Evolutionary conservation across 2,888 invertebrate species (phyloP), one percentile per base, ranked within the genome.

Genomic region (Endotricha flammealis): DNA sequence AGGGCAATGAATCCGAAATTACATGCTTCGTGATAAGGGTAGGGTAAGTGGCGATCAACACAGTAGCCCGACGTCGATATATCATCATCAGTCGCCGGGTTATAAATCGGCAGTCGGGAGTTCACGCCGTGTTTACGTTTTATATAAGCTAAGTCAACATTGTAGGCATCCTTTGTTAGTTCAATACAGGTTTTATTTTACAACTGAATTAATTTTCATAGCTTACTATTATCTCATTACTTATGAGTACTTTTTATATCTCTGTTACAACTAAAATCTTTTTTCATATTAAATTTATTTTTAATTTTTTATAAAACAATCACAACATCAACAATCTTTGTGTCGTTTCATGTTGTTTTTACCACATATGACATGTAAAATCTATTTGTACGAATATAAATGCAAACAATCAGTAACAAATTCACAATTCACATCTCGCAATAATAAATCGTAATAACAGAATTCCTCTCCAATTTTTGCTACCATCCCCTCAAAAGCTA

Each of bases 31-130:
- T 78, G 78, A 82, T 80, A 80, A 81, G 83, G 82, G 82, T 82
- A 76, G 82, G 82, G 82, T 82, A 76, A 80, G 80, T 77, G 77
- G 76, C 82, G 79, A 80, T 82, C 80, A 80, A 78, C 82, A 70
- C 64, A 70, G 74, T 71, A 71, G 71, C 76, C 32, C 77, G 77
- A 82, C 80, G 76, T 76, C 81, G 76, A 83, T 85, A 81, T 82
- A 83, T 86, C 82, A 85, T 83, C 82, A 82, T 83, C 80, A 82
- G 78, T 77, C 80, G 74, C 69, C 65, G 68, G 54, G 66, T 75
- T 72, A 78, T 80, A 79, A 78, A 81, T 76, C 72, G 69, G 71
- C 33, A 27, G 42, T 31, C 37, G 42, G 70, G 68, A 70, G 64
- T 67, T 68, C 64, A 67, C 57, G 53, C 60, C 56, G 60, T 72